Evolutionary conservation across 2,113 vertebrate genomes (phyloP), one percentile per base, ranked within the genome.

Genomic region (Myxocyprinus asiaticus): DNA sequence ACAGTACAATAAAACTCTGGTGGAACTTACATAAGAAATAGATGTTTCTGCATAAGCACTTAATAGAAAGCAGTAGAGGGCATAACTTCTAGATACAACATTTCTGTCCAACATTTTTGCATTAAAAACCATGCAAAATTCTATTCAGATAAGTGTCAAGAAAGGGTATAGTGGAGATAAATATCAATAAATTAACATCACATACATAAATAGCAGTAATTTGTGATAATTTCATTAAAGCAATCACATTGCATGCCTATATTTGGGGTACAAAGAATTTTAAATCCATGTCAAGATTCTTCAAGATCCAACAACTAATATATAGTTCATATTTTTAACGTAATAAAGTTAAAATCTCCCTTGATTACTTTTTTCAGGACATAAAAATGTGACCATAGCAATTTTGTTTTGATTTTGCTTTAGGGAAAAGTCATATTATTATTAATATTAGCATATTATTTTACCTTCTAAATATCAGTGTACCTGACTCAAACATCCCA

Each of bases 201-300:
- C 76, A 68, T 78, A 45, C 42, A 58, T 75, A 76, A 79, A 83
- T 71, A 65, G 50, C 66, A 79, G 44, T 71, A 3, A 66, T 70
- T 79, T 48, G 56, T 42, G 65, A 47, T 43, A 22, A 75, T 33
- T 64, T 83, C 47, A 44, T 82, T 56, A 69, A 22, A 66, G 63
- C 62, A 45, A 69, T 80, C 12, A 80, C 76, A 83, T 73, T 63
- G 62, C 82, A 80, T 83, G 82, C 82, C 55, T 80, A 71, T 59
- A 72, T 67, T 80, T 17, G 62, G 61, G 51, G 45, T 83, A 80
- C 45, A 76, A 66, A 61, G 59, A 66, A 64, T 68, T 44, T 15
- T 22, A 75, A 76, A 79, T 70, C 58, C 22, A 51, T 61, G 45
- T 53, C 42, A 64, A 55, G 10, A 65, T 17, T 43, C 47, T 22